Conservation (phyloP, 2,797 vertebrate species). For the Basileuterus tristriatus region DNA sequence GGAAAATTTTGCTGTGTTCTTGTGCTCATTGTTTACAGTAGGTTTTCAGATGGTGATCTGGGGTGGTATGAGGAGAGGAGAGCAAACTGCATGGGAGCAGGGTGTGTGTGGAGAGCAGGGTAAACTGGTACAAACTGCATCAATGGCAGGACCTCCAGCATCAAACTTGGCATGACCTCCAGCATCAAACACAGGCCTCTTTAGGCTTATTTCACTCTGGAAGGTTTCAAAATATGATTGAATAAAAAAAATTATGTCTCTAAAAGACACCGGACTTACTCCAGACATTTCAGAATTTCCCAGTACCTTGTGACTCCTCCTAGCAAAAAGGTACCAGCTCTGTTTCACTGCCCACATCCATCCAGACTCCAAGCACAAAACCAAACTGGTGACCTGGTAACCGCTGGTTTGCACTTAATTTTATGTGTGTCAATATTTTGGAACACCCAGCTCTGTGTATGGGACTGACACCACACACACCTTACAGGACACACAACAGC, state of each 20-base stretch:
- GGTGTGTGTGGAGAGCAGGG: accelerated
- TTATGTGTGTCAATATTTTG: neutral
- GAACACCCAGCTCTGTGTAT: neutral
- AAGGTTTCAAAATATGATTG: neutral
- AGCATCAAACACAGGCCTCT: neutral
- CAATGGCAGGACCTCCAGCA: neutral
- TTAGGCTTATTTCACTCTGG: neutral
- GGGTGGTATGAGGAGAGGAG: neutral
- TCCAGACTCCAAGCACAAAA: neutral
- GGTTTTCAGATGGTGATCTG: neutral
- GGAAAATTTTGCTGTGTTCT: neutral
- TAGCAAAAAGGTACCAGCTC: neutral
- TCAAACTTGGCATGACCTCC: neutral
- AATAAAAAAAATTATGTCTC: neutral
- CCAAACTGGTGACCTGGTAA: neutral
- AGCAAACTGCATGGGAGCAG: neutral
- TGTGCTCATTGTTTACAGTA: neutral
- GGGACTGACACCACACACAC: accelerated
- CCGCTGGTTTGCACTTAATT: neutral
- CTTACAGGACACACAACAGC: neutral
- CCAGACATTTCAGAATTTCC: neutral
- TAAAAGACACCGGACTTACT: neutral
- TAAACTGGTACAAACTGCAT: neutral
- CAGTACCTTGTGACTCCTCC: neutral
- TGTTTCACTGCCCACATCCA: neutral